Evolutionary conservation across 2,888 invertebrate genomes (phyloP).

Genomic region (Agrilus mali): DNA sequence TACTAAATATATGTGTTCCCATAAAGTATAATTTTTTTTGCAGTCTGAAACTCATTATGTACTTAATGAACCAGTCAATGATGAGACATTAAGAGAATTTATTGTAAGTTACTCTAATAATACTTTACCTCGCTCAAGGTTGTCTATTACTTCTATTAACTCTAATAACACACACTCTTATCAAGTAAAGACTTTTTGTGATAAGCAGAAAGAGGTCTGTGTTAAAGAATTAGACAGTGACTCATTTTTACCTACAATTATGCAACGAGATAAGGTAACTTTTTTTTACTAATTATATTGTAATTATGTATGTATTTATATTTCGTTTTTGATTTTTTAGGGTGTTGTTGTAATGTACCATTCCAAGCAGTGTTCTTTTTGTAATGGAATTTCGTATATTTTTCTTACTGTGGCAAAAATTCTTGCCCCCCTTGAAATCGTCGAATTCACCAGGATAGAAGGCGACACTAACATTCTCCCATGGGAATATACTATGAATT

Average conservation of each 20-base stretch:
- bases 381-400: conserved; percentile 54
- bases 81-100: conserved; percentile 39
- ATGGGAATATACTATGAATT: conserved; percentile 71
- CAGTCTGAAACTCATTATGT: conserved; percentile 61
- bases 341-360: conserved; percentile 67
- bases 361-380: conserved; percentile 66
- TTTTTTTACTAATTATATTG: neutral
- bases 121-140: conserved; percentile 23
- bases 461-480: conserved; percentile 75
- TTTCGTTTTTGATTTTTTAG: conserved; percentile 34
- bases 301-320: conserved; percentile 1
- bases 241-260: conserved; percentile 49
- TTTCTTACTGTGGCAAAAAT: conserved; percentile 54
- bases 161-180: conserved; percentile 21
- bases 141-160: conserved; percentile 19
- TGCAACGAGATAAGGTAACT: conserved; percentile 46
- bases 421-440: conserved; percentile 38
- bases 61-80: conserved; percentile 40
- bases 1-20: neutral
- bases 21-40: conserved; percentile 19
- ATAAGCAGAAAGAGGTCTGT: conserved; percentile 30
- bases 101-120: conserved; percentile 39
- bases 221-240: conserved; percentile 53
- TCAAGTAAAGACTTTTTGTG: conserved; percentile 8
- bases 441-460: conserved; percentile 60